Base-by-base conservation (phyloP, 2,113 vertebrate genomes). In the Paralichthys olivaceus region DNA sequence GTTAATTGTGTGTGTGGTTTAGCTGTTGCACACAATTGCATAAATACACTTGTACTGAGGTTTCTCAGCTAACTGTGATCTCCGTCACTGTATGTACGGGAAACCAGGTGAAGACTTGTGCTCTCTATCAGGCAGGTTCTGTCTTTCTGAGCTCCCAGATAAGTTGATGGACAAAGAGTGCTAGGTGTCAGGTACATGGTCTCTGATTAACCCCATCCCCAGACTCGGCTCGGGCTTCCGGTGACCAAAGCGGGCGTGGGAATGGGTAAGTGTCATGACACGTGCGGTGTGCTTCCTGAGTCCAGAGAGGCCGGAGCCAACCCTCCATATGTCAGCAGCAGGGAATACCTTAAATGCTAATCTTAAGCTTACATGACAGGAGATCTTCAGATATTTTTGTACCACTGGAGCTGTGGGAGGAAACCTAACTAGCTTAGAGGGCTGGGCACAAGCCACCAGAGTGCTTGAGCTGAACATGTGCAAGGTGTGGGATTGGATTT, bases 311-410 rank as follows among this genome's bases (percentile, higher is more conserved):
- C 61, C 51, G 0, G 45, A 70, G 34, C 79, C 86, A 72, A 64
- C 81, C 82, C 76, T 60, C 20, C 23, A 28, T 29, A 75, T 9
- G 14, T 86, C 79, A 83, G 77, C 1, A 22, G 51, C 47, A 78
- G 87, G 84, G 72, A 82, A 86, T 63, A 75, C 88, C 84, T 89
- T 47, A 72, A 47, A 61, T 37, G 66, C 29, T 85, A 81, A 86
- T 88, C 87, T 87, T 55, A 69, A 84, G 26, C 75, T 74, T 62
- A 62, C 63, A 17, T 5, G 75, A 69, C 73, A 34, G 79, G 75
- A 87, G 59, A 67, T 84, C 83, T 81, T 69, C 57, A 59, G 81
- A 65, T 90, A 83, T 76, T 62, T 79, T 26, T 61, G 66, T 59
- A 19, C 17, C 28, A 5, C 56, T 20, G 60, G 40, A 40, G 43